Base-by-base conservation (phyloP, 2,113 vertebrate species). In the Columba janthina region DNA sequence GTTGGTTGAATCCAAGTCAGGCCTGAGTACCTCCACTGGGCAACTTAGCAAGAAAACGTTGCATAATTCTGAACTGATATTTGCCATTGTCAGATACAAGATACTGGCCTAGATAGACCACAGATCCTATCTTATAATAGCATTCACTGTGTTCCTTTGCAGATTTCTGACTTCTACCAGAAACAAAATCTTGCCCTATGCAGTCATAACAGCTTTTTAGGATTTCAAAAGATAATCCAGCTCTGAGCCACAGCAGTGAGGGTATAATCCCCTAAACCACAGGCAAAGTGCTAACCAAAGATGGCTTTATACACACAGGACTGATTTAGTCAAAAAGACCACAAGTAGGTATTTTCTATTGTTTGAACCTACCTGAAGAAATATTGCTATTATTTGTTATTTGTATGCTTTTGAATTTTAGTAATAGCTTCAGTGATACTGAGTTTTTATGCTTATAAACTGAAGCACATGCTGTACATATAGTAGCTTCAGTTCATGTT, bases 161-260 rank as follows among this genome's bases (percentile, higher is more conserved):
- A 69, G 66, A 94, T 79, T 89, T 82, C 66, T 87, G n/a, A 85
- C 57, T 94, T 91, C 51, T 61, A 62, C 31, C 36, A 85, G 62
- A 89, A 94, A 79, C 5, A 88, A 88, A 94, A 94, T 85, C 74
- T 89, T 89, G 24, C 31, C 20, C 32, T 89, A 36, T 28, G 58
- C n/a, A 73, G 17, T 66, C 78, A 66, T 10, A 78, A 58, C 32
- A 66, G 71, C 38, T 88, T 85, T 90, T 90, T 51, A 83, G 85
- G 82, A 93, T 93, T 88, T 94, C 64, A 71, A 54, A 96, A 88
- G n/a, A 76, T 91, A 95, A 96, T 85, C 73, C 54, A 57, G 25
- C 31, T 44, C 51, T 53, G 53, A 91, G 21, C 91, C 72, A 95
- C 46, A 88, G 51, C 64, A 74, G 58, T 60, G 34, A 21, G 51